These are phyloP conservation scores for Pholis gunnellus DNA, from an alignment of 2,113 vertebrate genomes.

Conservation along the genomic window DNA sequence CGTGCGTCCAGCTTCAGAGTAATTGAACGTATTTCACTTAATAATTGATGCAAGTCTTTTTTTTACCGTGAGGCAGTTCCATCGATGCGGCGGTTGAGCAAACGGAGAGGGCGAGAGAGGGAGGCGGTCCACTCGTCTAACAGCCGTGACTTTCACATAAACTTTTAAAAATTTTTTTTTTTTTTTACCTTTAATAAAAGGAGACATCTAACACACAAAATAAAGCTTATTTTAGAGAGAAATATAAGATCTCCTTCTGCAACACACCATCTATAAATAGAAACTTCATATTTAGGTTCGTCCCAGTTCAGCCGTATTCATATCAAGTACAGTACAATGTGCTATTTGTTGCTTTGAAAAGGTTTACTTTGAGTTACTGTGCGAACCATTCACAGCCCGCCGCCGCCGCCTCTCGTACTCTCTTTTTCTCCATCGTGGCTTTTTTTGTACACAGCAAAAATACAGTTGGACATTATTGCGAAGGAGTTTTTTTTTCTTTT, in stretches of 20 bases:
- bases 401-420: constrained; percentile 15
- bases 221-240: constrained; percentile 5
- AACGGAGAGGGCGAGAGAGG: constrained; percentile 34
- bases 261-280: constrained; percentile 19
- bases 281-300: constrained; percentile 43
- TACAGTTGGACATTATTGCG: constrained; percentile 78
- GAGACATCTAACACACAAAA: background rate
- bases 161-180: background rate
- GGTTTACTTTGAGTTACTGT: background rate
- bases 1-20: background rate
- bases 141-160: background rate
- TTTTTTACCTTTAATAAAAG: background rate
- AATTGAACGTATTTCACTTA: constrained; percentile 41
- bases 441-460: constrained; percentile 71
- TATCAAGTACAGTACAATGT: background rate
- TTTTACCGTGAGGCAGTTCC: constrained; percentile 36
- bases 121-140: constrained; percentile 20
- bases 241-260: background rate
- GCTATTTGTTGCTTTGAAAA: constrained; percentile 26
- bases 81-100: constrained; percentile 39
- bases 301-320: constrained; percentile 13
- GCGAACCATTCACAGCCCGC: background rate
- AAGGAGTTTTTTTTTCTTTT: constrained; percentile 41
- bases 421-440: constrained; percentile 56
- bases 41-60: constrained; percentile 50